These are phyloP conservation scores for Heterodera schachtii DNA, from an alignment of 1,140 invertebrate species.

Conservation along the genomic window DNA sequence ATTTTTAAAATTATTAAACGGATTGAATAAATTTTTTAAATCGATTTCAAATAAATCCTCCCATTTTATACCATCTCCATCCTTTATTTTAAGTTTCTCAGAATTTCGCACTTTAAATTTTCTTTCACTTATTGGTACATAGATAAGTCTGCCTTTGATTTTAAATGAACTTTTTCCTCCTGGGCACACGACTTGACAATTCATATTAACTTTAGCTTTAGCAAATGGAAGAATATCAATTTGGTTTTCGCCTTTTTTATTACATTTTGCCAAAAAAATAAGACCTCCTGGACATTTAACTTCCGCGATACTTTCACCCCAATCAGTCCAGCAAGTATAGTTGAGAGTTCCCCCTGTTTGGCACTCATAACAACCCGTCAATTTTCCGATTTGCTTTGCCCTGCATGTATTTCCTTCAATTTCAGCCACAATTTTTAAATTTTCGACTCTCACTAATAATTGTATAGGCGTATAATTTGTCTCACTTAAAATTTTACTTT, in stretches of 20 bases:
- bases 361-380: not conserved
- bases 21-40: not conserved
- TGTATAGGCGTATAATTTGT: not conserved
- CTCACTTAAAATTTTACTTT: slow-evolving; percentile 1
- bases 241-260: not conserved
- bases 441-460: not conserved
- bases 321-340: not conserved
- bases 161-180: not conserved
- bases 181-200: not conserved
- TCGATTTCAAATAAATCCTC: not conserved
- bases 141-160: not conserved
- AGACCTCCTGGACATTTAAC: not conserved
- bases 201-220: not conserved
- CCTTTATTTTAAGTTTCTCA: not conserved
- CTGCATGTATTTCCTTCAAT: not conserved
- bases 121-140: not conserved
- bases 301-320: not conserved
- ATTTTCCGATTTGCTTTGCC: not conserved
- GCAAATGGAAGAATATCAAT: not conserved
- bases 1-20: not conserved
- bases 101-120: not conserved
- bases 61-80: not conserved
- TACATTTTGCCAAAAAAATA: not conserved
- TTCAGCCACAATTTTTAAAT: not conserved
- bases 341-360: not conserved